phyloP scores from a whole-genome alignment of 1,140 invertebrate genomes.

The Drosophila arawakana region DNA sequence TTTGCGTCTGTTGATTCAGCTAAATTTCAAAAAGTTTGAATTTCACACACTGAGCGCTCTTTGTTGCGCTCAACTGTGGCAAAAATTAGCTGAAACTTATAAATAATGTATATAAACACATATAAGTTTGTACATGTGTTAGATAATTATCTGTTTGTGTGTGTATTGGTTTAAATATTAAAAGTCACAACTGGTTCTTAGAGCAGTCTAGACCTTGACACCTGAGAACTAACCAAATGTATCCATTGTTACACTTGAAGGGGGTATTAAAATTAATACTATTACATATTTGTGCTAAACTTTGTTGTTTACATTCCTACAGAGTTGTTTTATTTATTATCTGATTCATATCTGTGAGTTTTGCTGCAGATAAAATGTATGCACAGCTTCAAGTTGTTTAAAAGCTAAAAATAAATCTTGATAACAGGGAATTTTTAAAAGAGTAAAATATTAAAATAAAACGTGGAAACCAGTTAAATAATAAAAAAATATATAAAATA shows the following conservation, averaged over 20 bases:
- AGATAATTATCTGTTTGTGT: slow-evolving; percentile 21
- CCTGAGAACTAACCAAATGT: slow-evolving; percentile 27
- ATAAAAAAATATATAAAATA: too few species aligned
- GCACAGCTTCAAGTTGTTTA: too few species aligned
- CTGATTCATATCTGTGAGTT: neutral
- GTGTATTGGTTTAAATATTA: neutral
- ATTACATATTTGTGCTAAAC: slow-evolving; percentile 1
- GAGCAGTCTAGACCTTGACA: slow-evolving; percentile 35
- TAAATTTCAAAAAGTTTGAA: slow-evolving; percentile 7
- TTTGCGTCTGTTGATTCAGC: neutral
- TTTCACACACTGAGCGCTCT: slow-evolving; percentile 16
- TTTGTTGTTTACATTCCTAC: neutral
- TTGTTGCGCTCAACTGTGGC: slow-evolving; percentile 11
- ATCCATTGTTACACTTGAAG: slow-evolving; percentile 25
- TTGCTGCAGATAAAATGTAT: neutral
- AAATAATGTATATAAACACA: neutral
- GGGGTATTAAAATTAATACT: neutral
- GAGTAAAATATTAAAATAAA: too few species aligned
- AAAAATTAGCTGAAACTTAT: slow-evolving; percentile 19
- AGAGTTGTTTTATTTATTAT: neutral
- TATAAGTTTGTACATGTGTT: neutral
- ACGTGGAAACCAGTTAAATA: too few species aligned
- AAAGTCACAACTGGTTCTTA: slow-evolving; percentile 31
- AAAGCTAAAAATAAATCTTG: too few species aligned
- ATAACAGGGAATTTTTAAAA: too few species aligned